These are phyloP conservation scores for Falco peregrinus DNA, from an alignment of 2,797 vertebrate genomes.

Conservation along the genomic window DNA sequence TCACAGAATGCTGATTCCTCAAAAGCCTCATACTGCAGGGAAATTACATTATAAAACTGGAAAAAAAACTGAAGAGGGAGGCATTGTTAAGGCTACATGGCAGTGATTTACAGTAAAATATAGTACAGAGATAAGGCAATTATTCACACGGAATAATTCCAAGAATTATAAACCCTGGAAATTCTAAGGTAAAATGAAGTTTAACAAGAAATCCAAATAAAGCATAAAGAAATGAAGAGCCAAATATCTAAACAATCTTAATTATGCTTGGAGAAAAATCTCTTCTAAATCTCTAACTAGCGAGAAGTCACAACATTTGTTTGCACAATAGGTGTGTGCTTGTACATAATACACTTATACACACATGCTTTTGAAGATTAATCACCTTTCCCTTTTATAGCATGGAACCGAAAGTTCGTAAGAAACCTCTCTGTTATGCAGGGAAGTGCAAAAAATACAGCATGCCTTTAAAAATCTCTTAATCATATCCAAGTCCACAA, in stretches of 20 bases:
- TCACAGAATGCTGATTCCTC: background rate
- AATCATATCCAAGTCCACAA: background rate
- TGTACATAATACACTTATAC: background rate
- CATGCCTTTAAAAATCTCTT: background rate
- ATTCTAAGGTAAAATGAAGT: background rate
- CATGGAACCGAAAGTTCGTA: background rate
- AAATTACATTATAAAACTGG: background rate
- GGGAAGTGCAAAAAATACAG: background rate
- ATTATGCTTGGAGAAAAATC: background rate
- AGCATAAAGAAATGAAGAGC: background rate
- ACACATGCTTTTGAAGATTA: background rate
- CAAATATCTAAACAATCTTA: background rate
- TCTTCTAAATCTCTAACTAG: background rate
- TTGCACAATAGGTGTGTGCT: background rate
- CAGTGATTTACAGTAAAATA: background rate
- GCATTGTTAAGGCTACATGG: background rate
- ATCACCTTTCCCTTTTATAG: background rate
- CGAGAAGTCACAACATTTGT: background rate
- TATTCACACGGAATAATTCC: background rate
- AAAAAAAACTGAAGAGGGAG: background rate
- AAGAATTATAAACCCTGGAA: background rate
- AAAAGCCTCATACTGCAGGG: background rate
- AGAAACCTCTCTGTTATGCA: background rate
- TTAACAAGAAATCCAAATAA: background rate
- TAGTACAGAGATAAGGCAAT: background rate